Percentiles rank a stretch among this genome's conserved stretches.
phyloP scores from a whole-genome alignment of 2,888 invertebrate species.

The Busseola fusca region DNA sequence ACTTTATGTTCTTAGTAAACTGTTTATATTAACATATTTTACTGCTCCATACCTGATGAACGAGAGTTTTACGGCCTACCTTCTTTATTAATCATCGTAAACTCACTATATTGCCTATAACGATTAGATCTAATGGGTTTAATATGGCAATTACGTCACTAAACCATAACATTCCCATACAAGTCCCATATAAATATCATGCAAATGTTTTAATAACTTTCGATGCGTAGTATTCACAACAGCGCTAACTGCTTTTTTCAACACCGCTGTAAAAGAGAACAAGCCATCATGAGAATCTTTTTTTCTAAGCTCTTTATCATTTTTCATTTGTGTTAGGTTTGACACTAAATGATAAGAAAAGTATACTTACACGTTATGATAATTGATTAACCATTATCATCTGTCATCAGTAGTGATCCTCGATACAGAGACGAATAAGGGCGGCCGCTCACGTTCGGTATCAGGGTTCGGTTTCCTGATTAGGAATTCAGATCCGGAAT shows the following conservation, averaged over 20 bases:
- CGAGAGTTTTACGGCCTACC: conserved; percentile 58
- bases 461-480: too few relatives aligned
- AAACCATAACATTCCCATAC: conserved; percentile 59
- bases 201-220: conserved; percentile 63
- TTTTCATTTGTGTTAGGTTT: conserved; percentile 4
- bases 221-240: conserved; percentile 40
- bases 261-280: conserved; percentile 4
- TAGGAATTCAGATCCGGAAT: too few relatives aligned
- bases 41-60: conserved; percentile 61
- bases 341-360: not conserved
- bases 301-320: not conserved
- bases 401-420: not conserved
- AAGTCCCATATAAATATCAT: conserved; percentile 51
- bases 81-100: conserved; percentile 64
- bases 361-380: not conserved
- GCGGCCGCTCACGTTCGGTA: too few relatives aligned
- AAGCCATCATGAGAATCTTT: not conserved
- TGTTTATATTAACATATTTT: conserved; percentile 68
- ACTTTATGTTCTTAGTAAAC: conserved; percentile 67
- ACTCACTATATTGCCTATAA: conserved; percentile 58
- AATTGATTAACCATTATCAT: not conserved
- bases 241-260: conserved; percentile 23
- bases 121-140: conserved; percentile 59
- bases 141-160: conserved; percentile 60
- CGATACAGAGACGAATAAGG: conserved; percentile 3